phyloP scores from a whole-genome alignment of 2,888 invertebrate species.

The Plagiodera versicolora region DNA sequence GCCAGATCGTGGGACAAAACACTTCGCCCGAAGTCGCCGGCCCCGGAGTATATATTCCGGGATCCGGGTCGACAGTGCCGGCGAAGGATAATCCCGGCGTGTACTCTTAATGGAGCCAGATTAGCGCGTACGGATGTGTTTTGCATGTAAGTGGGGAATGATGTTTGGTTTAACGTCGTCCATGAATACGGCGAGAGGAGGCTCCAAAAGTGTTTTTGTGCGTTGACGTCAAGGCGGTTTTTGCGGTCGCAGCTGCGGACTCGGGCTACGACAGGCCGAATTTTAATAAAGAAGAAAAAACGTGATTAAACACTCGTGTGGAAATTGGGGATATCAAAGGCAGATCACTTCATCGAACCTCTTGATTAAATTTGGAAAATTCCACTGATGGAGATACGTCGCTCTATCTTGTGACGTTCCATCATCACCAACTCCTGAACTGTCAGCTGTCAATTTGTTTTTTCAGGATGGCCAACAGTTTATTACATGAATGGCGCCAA shows the following conservation, averaged over 20 bases:
- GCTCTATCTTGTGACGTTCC: too few species aligned
- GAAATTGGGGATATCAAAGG: background rate
- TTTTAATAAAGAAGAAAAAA: background rate
- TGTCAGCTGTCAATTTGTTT: too few species aligned
- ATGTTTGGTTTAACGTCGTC: conserved; percentile 55
- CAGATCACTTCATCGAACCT: too few species aligned
- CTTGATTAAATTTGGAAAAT: too few species aligned
- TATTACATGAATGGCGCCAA: too few species aligned
- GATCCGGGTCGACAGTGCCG: conserved; percentile 14
- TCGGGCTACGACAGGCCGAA: background rate
- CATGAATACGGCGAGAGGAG: conserved; percentile 49
- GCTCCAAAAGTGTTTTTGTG: conserved; percentile 46
- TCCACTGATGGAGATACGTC: too few species aligned
- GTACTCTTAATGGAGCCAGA: conserved; percentile 55
- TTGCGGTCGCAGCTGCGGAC: conserved; percentile 19
- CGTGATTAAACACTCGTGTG: background rate
- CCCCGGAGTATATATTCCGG: conserved; percentile 22
- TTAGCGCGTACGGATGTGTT: conserved; percentile 54
- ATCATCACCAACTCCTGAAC: too few species aligned
- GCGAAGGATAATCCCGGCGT: conserved; percentile 38
- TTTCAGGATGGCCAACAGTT: too few species aligned
- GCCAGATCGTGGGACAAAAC: conserved; percentile 9
- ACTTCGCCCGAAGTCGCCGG: conserved; percentile 7
- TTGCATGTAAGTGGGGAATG: conserved; percentile 57
- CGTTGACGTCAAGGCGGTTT: conserved; percentile 37